Evolutionary conservation across 2,797 vertebrate species (phyloP), one percentile per base, ranked within the genome.

Genomic region (Diceros bicornis): DNA sequence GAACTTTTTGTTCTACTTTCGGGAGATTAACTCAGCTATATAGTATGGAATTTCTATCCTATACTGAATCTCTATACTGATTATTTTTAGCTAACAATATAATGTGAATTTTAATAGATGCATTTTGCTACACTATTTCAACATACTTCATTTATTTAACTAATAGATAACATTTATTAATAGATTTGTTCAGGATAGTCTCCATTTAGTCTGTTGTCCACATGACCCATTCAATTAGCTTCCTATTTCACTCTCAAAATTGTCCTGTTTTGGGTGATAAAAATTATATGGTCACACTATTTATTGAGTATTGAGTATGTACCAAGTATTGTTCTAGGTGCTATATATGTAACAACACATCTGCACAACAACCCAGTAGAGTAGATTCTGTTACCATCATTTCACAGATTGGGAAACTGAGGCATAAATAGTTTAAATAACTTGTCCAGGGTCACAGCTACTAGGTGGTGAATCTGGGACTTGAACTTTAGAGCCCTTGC

Each of bases 51-150:
- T 84, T 69, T 88, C 29, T 77, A 75, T 57, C 10, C 27, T 44
- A 47, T 27, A 41, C 71, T 44, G 61, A 93, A 82, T 55, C 44
- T 86, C 34, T 82, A 52, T 83, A 44, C 29, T 74, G 41, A 91
- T 47, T 59, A 2, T 52, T 92, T 93, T 95, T 77, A 52, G 25
- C 91, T 79, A 86, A 79, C 17, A 57, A 32, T 72, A 52, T n/a
- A 74, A 75, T 68, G 84, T 61, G 4, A 83, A 83, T 84, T 88
- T 61, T 85, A 71, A 78, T 37, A 20, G 3, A 57, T 59, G 6
- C 13, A 86, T 78, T 52, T 57, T 92, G 23, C n/a, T 64, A 62
- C 74, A 90, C 78, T 87, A 62, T 74, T 82, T 94, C 52, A 75
- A 44, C 64, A 37, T 59, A 55, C 11, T 50, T 79, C 32, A 79